Percentiles rank a stretch among this genome's conserved stretches.
These are phyloP conservation scores for Cerceris rybyensis DNA, from an alignment of 2,888 invertebrate genomes.

Conservation along the genomic window DNA sequence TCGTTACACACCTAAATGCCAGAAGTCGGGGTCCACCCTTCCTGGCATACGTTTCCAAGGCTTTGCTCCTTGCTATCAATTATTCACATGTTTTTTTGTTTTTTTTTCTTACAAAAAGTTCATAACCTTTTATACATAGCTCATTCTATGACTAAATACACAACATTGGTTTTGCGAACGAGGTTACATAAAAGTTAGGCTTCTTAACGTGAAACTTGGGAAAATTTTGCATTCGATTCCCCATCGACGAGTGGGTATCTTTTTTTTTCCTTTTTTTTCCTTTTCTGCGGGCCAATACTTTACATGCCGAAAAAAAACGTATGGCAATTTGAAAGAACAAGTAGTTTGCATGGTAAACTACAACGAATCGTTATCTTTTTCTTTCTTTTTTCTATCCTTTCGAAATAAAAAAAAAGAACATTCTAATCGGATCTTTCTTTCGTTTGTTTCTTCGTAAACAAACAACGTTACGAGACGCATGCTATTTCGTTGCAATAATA, in stretches of 20 bases:
- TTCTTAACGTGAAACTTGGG: not conserved
- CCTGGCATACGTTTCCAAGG: slow-evolving; percentile 52
- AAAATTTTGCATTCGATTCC: not conserved
- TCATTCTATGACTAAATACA: slow-evolving; percentile 63
- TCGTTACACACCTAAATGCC: slow-evolving; percentile 40
- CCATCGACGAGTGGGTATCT: not conserved
- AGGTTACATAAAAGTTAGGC: slow-evolving; percentile 36
- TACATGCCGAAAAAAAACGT: slow-evolving; percentile 27
- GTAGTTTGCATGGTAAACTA: slow-evolving; percentile 50
- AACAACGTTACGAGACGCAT: slow-evolving; percentile 31
- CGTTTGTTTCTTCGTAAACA: slow-evolving; percentile 33
- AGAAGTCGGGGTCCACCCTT: slow-evolving; percentile 67
- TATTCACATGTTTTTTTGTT: slow-evolving; percentile 53
- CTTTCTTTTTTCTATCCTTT: not conserved
- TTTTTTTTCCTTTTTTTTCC: not conserved
- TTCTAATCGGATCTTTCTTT: slow-evolving; percentile 7
- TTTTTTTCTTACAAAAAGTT: slow-evolving; percentile 33
- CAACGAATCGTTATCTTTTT: slow-evolving; percentile 13
- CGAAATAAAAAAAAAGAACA: slow-evolving; percentile 15
- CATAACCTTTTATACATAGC: slow-evolving; percentile 61
- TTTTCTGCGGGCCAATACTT: slow-evolving; percentile 14
- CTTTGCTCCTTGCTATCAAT: slow-evolving; percentile 46
- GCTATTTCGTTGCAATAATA: slow-evolving; percentile 23
- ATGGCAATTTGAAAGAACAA: slow-evolving; percentile 2
- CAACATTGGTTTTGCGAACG: slow-evolving; percentile 55